A percentile compares a stretch with the other conserved stretches of the same genome.
Conservation (phyloP, 2,888 invertebrate species). For the Drosophila monieri region DNA sequence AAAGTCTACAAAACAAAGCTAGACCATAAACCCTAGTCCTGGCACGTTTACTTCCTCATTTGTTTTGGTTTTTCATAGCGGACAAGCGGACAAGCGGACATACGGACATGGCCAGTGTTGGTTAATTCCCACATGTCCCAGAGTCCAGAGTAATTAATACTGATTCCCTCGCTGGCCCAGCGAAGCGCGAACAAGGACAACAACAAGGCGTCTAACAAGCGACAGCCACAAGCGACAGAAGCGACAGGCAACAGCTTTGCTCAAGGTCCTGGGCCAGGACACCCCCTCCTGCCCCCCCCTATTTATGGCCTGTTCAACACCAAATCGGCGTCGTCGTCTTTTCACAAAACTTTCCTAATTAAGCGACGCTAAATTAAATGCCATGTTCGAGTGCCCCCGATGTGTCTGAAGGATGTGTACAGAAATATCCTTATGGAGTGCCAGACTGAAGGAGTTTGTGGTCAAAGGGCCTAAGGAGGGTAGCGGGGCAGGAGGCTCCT, state of each 20-base stretch:
- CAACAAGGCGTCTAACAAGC: slow-evolving; percentile 31
- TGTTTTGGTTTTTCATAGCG: neutral
- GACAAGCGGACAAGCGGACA: neutral
- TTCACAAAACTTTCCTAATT: slow-evolving; percentile 62
- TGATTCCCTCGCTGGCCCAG: slow-evolving; percentile 58
- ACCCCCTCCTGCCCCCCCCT: neutral
- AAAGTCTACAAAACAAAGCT: too few relatives aligned
- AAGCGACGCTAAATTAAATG: slow-evolving; percentile 44
- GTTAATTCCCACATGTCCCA: slow-evolving; percentile 4
- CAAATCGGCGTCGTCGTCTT: slow-evolving; percentile 22
- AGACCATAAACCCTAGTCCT: neutral
- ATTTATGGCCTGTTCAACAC: slow-evolving; percentile 37
- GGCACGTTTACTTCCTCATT: neutral
- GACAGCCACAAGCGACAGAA: slow-evolving; percentile 34
- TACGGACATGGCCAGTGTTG: neutral
- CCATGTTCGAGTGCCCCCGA: slow-evolving; percentile 30
- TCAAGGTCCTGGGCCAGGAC: slow-evolving; percentile 20
- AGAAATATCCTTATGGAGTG: neutral
- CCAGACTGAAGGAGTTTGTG: neutral
- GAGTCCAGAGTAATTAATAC: slow-evolving; percentile 68
- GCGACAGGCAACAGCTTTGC: slow-evolving; percentile 28
- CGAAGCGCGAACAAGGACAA: slow-evolving; percentile 44
- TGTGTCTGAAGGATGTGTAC: neutral
- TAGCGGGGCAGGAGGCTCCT: too few relatives aligned
- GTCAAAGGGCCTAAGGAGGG: neutral